Conservation (phyloP, 2,113 vertebrate species). For the Tetrax tetrax region DNA sequence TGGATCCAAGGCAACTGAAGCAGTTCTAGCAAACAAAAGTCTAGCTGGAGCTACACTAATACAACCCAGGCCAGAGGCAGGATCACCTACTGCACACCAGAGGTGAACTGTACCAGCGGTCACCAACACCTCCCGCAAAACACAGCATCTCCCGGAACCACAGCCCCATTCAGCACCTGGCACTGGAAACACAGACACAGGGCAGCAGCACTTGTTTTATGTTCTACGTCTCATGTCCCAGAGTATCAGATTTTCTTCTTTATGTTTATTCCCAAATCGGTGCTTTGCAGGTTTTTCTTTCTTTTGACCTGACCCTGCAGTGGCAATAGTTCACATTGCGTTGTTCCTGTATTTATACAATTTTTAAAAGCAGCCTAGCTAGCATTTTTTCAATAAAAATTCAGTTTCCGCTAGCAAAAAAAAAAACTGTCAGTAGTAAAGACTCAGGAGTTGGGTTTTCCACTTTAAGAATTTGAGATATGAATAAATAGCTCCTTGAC, state of each 20-base stretch:
- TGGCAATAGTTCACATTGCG: not conserved
- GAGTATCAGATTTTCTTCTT: not conserved
- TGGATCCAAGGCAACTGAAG: not conserved
- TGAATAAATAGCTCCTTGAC: not conserved
- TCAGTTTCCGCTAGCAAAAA: not conserved
- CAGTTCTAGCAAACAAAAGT: not conserved
- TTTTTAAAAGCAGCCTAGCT: not conserved
- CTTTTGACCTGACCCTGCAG: not conserved
- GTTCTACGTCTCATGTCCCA: not conserved
- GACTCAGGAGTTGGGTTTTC: slow-evolving; percentile 5
- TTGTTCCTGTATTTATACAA: not conserved
- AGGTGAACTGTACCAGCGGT: not conserved
- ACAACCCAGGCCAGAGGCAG: not conserved
- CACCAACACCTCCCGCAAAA: not conserved
- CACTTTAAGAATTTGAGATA: not conserved
- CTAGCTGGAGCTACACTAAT: not conserved
- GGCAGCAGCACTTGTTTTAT: not conserved
- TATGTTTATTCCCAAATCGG: not conserved
- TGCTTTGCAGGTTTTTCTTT: not conserved
- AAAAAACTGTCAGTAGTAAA: not conserved
- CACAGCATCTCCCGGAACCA: not conserved
- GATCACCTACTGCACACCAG: not conserved
- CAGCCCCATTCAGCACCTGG: not conserved
- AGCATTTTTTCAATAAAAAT: not conserved
- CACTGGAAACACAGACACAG: not conserved